Percentiles rank a stretch among this genome's conserved stretches.
These are phyloP conservation scores for Drosophila merina DNA, from an alignment of 2,888 invertebrate species.

Conservation along the genomic window DNA sequence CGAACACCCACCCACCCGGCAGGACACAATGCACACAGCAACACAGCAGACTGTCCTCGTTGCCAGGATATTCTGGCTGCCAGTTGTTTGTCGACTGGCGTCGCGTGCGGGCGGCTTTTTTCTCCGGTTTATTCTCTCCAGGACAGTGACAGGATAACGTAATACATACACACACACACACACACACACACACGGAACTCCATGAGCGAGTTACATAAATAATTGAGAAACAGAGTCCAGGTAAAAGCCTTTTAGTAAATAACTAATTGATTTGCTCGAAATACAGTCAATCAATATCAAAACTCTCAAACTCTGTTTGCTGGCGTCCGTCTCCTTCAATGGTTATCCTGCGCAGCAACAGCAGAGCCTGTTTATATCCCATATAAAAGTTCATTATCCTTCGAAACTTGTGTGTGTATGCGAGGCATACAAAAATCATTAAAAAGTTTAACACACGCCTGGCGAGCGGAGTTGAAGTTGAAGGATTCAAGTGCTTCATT, in stretches of 20 bases:
- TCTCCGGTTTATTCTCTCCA: conserved; percentile 8
- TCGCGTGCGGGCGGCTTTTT: conserved; percentile 65
- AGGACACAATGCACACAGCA: conserved; percentile 34
- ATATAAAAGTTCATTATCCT: conserved; percentile 78
- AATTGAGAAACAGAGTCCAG: conserved; percentile 33
- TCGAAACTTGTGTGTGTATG: conserved; percentile 34
- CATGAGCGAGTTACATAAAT: conserved; percentile 46
- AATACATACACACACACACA: neutral
- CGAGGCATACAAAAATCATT: conserved; percentile 67
- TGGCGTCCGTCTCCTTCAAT: neutral
- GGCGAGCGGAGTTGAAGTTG: conserved; percentile 32
- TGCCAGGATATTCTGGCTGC: conserved; percentile 47
- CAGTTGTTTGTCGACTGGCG: conserved; percentile 75
- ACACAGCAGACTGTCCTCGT: conserved; percentile 33
- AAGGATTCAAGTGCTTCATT: conserved; percentile 75
- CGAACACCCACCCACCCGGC: conserved; percentile 26
- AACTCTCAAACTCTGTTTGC: conserved; percentile 15
- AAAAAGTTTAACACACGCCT: conserved; percentile 68
- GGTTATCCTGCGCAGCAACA: conserved; percentile 51
- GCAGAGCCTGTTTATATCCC: conserved; percentile 35
- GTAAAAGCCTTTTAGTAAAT: conserved; percentile 43
- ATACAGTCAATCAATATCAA: conserved; percentile 45
- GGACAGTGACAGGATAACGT: conserved; percentile 22
- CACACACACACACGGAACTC: neutral
- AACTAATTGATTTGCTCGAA: conserved; percentile 47